Conservation (phyloP, 1,140 invertebrate species). For the Heliothis subflexa region DNA sequence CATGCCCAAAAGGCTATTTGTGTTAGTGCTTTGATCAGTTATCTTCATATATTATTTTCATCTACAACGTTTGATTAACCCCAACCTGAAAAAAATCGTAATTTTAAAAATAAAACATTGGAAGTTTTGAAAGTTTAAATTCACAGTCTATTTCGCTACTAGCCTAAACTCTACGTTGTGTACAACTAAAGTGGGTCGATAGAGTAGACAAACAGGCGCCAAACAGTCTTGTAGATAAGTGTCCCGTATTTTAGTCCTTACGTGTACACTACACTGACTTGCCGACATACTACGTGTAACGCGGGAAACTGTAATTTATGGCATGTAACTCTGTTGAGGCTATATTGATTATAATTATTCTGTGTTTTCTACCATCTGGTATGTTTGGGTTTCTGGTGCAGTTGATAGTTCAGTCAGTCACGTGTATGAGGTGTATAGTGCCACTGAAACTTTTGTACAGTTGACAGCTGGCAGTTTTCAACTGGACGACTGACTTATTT, state of each 20-base stretch:
- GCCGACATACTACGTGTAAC: not conserved
- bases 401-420: no score
- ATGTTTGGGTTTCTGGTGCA: not conserved
- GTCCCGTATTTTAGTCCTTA: constrained; percentile 10
- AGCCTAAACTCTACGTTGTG: not conserved
- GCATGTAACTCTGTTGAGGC: not conserved
- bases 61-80: no score
- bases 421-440: no score
- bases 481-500: no score
- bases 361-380: not conserved
- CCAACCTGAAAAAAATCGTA: no score
- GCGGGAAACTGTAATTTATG: not conserved
- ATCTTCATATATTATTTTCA: no score
- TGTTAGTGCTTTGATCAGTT: no score
- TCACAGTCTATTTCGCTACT: not conserved
- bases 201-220: not conserved
- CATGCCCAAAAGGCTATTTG: no score
- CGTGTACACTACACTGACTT: not conserved
- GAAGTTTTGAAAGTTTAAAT: not conserved
- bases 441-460: no score
- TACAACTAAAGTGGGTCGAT: not conserved
- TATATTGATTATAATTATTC: not conserved
- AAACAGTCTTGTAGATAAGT: not conserved
- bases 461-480: no score
- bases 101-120: not conserved